Conservation (phyloP, 2,113 vertebrate genomes). For the Callithrix jacchus region DNA sequence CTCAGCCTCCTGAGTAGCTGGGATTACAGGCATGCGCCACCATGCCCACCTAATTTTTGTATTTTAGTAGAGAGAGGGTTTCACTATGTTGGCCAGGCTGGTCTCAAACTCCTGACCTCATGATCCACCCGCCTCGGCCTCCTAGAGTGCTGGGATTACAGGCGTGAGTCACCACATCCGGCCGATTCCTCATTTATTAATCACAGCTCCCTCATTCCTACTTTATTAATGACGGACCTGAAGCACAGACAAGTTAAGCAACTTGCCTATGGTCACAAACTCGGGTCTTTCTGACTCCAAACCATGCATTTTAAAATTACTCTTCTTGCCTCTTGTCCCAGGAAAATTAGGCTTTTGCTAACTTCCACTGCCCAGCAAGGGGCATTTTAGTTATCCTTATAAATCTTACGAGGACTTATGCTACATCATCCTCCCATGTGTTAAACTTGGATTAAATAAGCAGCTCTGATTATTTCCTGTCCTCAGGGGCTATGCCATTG, state of each 20-base stretch:
- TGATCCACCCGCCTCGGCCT: no score
- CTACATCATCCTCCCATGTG: not conserved
- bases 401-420: not conserved
- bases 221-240: not conserved
- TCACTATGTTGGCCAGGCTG: no score
- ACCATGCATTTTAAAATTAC: not conserved
- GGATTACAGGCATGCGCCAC: no score
- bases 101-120: no score
- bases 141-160: no score
- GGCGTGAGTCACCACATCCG: no score
- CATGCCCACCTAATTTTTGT: no score
- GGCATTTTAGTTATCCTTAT: not conserved
- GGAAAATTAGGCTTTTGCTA: not conserved
- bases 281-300: not conserved
- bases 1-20: no score
- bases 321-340: not conserved
- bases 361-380: not conserved
- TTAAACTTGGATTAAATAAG: not conserved
- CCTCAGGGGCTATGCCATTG: constrained; percentile 94
- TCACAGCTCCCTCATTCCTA: not conserved
- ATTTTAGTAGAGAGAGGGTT: no score
- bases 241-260: not conserved
- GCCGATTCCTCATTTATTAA: not conserved
- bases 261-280: not conserved
- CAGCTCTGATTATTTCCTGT: constrained; percentile 34